Conservation (phyloP, 1,140 invertebrate genomes). For the Drosophila seguyi region DNA sequence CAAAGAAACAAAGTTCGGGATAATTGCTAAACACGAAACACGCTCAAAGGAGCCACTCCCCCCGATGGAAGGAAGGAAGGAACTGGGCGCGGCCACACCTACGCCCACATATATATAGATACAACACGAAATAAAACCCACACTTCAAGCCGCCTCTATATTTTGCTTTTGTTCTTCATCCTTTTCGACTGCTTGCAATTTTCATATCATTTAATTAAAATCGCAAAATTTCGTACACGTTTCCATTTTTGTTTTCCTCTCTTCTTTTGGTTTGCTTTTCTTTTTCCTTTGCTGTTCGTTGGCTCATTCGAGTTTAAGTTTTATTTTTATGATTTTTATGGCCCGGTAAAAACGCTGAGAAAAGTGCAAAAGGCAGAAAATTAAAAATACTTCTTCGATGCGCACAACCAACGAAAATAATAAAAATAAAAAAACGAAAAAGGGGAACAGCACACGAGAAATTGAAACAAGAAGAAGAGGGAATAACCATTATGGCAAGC, state of each 20-base stretch:
- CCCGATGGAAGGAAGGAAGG: slow-evolving; percentile 2
- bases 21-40: slow-evolving; percentile 59
- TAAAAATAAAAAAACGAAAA: slow-evolving; percentile 27
- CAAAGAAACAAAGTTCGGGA: slow-evolving; percentile 35
- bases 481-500: not conserved
- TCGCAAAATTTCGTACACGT: slow-evolving; percentile 83
- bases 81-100: slow-evolving; percentile 51
- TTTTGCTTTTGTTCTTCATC: slow-evolving; percentile 20
- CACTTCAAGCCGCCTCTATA: not conserved
- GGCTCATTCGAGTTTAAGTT: slow-evolving; percentile 46
- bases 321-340: slow-evolving; percentile 82
- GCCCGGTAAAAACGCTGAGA: slow-evolving; percentile 71
- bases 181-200: slow-evolving; percentile 70
- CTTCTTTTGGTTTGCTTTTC: slow-evolving; percentile 35
- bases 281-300: not conserved
- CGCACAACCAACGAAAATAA: slow-evolving; percentile 44
- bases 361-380: slow-evolving; percentile 82
- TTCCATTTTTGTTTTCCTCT: slow-evolving; percentile 71
- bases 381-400: slow-evolving; percentile 79
- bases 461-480: slow-evolving; percentile 18
- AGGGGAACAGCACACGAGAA: slow-evolving; percentile 25
- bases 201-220: slow-evolving; percentile 84
- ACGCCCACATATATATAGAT: slow-evolving; percentile 33
- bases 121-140: slow-evolving; percentile 15
- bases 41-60: slow-evolving; percentile 31